Evolutionary conservation across 2,797 vertebrate genomes (phyloP).

Genomic region (Pagetopsis macropterus): DNA sequence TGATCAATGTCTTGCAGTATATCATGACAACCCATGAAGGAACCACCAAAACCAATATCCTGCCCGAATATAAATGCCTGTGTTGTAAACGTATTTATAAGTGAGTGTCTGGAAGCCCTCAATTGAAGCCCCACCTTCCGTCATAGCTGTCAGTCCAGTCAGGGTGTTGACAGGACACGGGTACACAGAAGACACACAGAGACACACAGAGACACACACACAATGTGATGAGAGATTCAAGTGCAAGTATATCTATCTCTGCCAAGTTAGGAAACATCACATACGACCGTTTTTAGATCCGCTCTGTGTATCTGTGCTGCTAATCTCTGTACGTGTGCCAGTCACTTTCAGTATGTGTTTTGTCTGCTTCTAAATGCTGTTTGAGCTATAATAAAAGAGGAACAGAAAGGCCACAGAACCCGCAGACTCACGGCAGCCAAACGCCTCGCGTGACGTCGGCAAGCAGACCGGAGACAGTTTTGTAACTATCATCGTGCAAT

Average conservation of each 20-base stretch:
- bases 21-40: slow-evolving; percentile 21
- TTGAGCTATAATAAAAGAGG: slow-evolving; percentile 71
- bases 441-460: slow-evolving; percentile 68
- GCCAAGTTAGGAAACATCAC: slow-evolving; percentile 7
- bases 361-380: slow-evolving; percentile 50
- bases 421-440: slow-evolving; percentile 65
- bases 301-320: background rate
- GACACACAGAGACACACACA: background rate
- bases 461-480: slow-evolving; percentile 71
- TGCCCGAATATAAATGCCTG: slow-evolving; percentile 44
- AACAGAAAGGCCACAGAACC: slow-evolving; percentile 70
- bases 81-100: slow-evolving; percentile 48
- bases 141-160: slow-evolving; percentile 42
- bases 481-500: slow-evolving; percentile 63
- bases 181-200: slow-evolving; percentile 22
- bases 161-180: slow-evolving; percentile 35
- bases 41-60: slow-evolving; percentile 42
- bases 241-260: background rate
- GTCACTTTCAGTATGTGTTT: slow-evolving; percentile 39
- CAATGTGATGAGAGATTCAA: slow-evolving; percentile 21
- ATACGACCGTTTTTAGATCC: background rate
- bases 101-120: slow-evolving; percentile 48
- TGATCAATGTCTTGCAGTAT: slow-evolving; percentile 7
- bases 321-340: slow-evolving; percentile 6
- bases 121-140: slow-evolving; percentile 45